Evolutionary conservation across 1,140 invertebrate genomes (phyloP).

Genomic region (Globodera ellingtonae): DNA sequence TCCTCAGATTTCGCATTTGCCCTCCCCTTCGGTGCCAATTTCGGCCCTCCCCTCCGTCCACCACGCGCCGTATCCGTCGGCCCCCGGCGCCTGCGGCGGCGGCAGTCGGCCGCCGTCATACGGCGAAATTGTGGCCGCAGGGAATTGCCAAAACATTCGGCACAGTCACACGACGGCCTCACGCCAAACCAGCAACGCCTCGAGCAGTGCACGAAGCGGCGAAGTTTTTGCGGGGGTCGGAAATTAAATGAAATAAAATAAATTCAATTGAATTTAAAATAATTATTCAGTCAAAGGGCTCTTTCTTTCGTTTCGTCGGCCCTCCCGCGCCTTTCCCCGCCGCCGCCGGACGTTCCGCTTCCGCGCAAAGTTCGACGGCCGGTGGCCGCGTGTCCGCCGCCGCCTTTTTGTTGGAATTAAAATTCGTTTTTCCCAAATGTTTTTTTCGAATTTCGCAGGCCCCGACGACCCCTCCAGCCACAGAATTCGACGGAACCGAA

Average conservation of each 20-base stretch:
- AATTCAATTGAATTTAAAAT: not conserved
- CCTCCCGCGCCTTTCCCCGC: slow-evolving; percentile 14
- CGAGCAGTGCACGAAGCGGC: not conserved
- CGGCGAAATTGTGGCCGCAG: not conserved
- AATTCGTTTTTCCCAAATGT: not conserved
- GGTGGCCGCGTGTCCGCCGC: not conserved
- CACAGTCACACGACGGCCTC: slow-evolving; percentile 6
- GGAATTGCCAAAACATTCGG: not conserved
- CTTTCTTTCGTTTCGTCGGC: not conserved
- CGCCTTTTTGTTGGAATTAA: not conserved
- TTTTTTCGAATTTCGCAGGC: not conserved
- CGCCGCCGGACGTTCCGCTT: not conserved
- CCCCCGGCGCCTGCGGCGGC: not conserved
- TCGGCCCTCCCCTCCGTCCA: not conserved
- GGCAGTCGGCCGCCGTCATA: slow-evolving; percentile 7
- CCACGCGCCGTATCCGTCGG: not conserved
- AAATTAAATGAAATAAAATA: not conserved
- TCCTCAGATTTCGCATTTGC: not conserved
- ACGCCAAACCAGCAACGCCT: not conserved
- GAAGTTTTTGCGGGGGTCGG: not conserved
- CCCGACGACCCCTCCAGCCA: not conserved
- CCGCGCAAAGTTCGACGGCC: not conserved
- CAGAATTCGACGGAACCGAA: not conserved
- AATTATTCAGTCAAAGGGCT: slow-evolving; percentile 10
- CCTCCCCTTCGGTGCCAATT: not conserved